Evolutionary conservation across 2,888 invertebrate species (phyloP), one percentile per base, ranked within the genome.

Genomic region (Xylota sylvarum): DNA sequence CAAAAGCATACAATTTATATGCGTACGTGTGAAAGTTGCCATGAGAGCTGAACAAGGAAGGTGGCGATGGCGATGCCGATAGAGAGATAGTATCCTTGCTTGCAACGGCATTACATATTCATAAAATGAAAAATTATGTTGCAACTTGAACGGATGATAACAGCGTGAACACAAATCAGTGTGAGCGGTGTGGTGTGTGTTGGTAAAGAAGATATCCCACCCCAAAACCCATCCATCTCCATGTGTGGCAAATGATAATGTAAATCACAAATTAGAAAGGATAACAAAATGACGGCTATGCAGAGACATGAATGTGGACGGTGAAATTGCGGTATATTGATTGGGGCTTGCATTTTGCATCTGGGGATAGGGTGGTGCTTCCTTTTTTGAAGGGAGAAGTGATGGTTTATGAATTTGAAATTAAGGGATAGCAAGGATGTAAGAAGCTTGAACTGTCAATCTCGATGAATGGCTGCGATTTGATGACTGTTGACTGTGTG

Each of bases 101-200:
- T 72, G 67, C 67, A 67, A 73, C 48, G 82, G 27, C 62, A 86
- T 86, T 82, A 82, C 86, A 78, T 82, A 86, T 86, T 86, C 86
- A 82, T 82, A 86, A 86, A 86, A 86, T 86, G 77, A 82, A 86
- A 85, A 86, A 82, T 86, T 82, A 78, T 86, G 82, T 78, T 86
- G 64, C 86, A 86, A 76, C 77, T 86, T 86, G 82, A 82, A 82
- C 77, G 82, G 82, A 86, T 82, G 82, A 82, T 86, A 82, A 78
- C 82, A 82, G 72, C 82, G 78, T 67, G 82, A 73, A 73, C 86
- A 78, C 86, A 86, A 86, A 82, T 82, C 86, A 77, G 69, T 81
- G 70, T 69, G 52, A 56, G 55, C 65, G 81, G 35, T n/a, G n/a
- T n/a, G n/a, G n/a, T 23, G 23, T 23, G 23, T 23, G 23, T 46